Conservation (phyloP, 2,113 vertebrate species). For the Boleophthalmus pectinirostris region DNA sequence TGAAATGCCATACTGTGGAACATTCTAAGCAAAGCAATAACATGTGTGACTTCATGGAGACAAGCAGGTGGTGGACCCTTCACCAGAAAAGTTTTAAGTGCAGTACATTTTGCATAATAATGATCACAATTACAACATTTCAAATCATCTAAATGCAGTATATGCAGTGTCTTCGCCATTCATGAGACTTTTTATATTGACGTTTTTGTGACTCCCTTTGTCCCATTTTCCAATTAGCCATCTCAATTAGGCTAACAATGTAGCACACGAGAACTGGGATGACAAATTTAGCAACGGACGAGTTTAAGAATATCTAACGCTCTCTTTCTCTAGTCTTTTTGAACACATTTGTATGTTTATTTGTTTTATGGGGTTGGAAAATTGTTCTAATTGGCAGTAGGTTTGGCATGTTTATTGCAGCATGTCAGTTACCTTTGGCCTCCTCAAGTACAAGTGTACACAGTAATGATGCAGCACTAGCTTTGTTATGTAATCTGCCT, state of each 20-base stretch:
- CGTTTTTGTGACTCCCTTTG: conserved; percentile 59
- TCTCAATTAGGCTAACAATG: conserved; percentile 78
- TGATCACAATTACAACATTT: too few species aligned
- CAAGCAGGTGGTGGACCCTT: too few species aligned
- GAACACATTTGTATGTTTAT: neutral
- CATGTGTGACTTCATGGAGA: too few species aligned
- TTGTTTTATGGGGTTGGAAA: neutral
- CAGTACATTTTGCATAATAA: too few species aligned
- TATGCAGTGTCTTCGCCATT: neutral
- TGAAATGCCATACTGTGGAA: too few species aligned
- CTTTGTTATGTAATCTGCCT: conserved; percentile 71
- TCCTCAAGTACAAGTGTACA: conserved; percentile 55
- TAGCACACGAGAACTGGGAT: conserved; percentile 81
- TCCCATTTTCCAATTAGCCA: conserved; percentile 78
- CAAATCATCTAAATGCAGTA: too few species aligned
- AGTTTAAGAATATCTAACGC: conserved; percentile 38
- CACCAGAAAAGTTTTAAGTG: too few species aligned
- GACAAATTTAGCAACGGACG: conserved; percentile 75
- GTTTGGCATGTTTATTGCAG: neutral
- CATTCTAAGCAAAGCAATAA: too few species aligned
- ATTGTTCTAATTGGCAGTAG: conserved; percentile 1
- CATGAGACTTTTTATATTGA: neutral
- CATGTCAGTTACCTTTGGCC: conserved; percentile 49
- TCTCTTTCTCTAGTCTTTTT: neutral
- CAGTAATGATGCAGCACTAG: conserved; percentile 52